These are phyloP conservation scores for Ephydatia muelleri DNA, from an alignment of 37 sponge, comb jelly and placozoan genomes.

Conservation along the genomic window DNA sequence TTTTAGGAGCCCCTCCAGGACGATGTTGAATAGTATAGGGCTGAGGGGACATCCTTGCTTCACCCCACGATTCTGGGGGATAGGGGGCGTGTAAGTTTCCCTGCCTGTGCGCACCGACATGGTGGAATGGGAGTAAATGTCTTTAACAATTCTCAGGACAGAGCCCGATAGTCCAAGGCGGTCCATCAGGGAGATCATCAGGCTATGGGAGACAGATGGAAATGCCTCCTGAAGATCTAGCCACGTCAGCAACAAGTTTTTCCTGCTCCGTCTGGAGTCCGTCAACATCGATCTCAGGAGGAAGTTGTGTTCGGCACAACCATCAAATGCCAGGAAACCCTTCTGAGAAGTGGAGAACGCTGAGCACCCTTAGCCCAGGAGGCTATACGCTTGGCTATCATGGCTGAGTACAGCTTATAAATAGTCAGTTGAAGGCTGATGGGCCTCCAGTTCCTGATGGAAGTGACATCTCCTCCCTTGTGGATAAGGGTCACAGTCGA, in stretches of 20 bases:
- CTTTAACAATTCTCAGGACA: not conserved
- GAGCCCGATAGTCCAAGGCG: too few relatives aligned
- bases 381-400: slow-evolving; percentile 30
- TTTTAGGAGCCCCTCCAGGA: too few relatives aligned
- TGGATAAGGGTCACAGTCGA: not conserved
- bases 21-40: slow-evolving; percentile 40
- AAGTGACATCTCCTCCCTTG: not conserved
- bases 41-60: slow-evolving; percentile 46
- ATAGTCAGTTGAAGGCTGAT: slow-evolving; percentile 33
- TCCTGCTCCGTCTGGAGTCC: slow-evolving; percentile 17
- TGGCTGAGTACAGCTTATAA: slow-evolving; percentile 40
- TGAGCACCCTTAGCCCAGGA: slow-evolving; percentile 14
- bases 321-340: slow-evolving; percentile 47
- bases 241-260: slow-evolving; percentile 22
- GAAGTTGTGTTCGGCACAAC: slow-evolving; percentile 42
- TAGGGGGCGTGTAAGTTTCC: too few relatives aligned
- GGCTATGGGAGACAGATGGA: slow-evolving; percentile 29
- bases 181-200: not conserved
- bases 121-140: slow-evolving; percentile 30
- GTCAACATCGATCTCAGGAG: slow-evolving; percentile 8
- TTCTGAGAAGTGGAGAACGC: slow-evolving; percentile 19
- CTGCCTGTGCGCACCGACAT: not conserved
- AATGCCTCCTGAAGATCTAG: slow-evolving; percentile 42
- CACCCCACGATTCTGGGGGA: not conserved
- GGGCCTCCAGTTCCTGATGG: slow-evolving; percentile 1